These are phyloP conservation scores for Nannoperca obscura DNA, from an alignment of 2,797 vertebrate genomes.

Conservation along the genomic window DNA sequence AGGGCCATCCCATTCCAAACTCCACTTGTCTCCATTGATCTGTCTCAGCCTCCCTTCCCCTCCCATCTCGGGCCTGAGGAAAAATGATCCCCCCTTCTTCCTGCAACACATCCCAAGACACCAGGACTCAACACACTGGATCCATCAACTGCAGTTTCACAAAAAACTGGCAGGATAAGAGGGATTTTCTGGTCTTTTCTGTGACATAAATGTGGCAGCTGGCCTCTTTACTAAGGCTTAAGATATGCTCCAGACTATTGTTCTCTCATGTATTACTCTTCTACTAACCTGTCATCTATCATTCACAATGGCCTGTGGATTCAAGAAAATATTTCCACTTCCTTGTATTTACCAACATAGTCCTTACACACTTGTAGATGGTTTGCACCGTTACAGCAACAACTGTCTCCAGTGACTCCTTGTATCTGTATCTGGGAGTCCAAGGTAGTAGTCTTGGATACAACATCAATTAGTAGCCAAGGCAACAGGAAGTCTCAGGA, in stretches of 20 bases:
- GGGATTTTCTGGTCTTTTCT: slow-evolving; percentile 51
- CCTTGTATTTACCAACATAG: background rate
- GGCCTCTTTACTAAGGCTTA: slow-evolving; percentile 29
- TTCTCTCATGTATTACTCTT: slow-evolving; percentile 23
- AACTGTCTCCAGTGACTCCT: slow-evolving; percentile 4
- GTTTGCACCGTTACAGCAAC: background rate
- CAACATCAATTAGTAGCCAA: slow-evolving; percentile 65
- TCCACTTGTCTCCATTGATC: slow-evolving; percentile 79
- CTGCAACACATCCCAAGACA: slow-evolving; percentile 65
- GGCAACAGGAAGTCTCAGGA: slow-evolving; percentile 56
- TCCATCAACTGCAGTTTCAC: slow-evolving; percentile 61
- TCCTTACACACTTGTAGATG: background rate
- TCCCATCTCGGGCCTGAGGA: slow-evolving; percentile 49
- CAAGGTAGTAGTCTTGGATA: slow-evolving; percentile 38
- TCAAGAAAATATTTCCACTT: background rate
- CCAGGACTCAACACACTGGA: slow-evolving; percentile 64
- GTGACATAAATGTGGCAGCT: slow-evolving; percentile 44
- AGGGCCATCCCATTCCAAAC: slow-evolving; percentile 74
- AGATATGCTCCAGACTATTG: slow-evolving; percentile 15
- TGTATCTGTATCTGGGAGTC: slow-evolving; percentile 26
- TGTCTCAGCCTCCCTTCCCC: slow-evolving; percentile 48
- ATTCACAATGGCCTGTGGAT: background rate
- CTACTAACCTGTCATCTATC: background rate
- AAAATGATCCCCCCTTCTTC: slow-evolving; percentile 64
- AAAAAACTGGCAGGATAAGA: slow-evolving; percentile 44